Conservation (phyloP, 30 jellyfish, hydroid and myxozoan genomes). For the Aurelia coerulea region DNA sequence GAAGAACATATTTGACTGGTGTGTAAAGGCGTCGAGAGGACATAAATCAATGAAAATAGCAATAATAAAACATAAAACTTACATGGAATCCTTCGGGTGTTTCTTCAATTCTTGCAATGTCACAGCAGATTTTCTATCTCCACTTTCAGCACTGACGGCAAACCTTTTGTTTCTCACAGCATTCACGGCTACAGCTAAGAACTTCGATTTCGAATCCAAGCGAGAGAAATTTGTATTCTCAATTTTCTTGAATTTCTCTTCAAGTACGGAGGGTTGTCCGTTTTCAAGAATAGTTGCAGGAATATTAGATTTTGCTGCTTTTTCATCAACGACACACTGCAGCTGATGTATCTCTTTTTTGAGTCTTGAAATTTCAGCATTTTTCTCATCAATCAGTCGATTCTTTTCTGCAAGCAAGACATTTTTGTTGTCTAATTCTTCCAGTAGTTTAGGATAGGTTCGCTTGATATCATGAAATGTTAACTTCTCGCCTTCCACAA, state of each 20-base stretch:
- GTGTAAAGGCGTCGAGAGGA: no score
- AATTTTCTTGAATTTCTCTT: conserved; percentile 11
- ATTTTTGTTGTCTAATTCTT: conserved; percentile 63
- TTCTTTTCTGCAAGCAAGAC: conserved; percentile 58
- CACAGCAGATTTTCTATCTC: conserved; percentile 72
- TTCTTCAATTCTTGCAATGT: conserved; percentile 58
- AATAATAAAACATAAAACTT: not conserved
- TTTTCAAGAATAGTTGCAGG: conserved; percentile 44
- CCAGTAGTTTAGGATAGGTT: conserved; percentile 70
- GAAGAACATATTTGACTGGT: no score
- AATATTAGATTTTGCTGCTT: conserved; percentile 24
- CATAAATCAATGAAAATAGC: no score
- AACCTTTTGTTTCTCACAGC: conserved; percentile 80
- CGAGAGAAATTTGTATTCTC: conserved; percentile 37
- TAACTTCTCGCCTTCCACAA: conserved; percentile 82
- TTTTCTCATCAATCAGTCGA: conserved; percentile 50
- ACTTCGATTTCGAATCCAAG: conserved; percentile 70
- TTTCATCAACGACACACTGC: conserved; percentile 81
- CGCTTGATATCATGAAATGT: conserved; percentile 46
- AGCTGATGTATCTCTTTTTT: conserved; percentile 81
- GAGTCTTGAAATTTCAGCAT: conserved; percentile 60
- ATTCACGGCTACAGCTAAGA: conserved; percentile 69
- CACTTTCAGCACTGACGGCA: conserved; percentile 97
- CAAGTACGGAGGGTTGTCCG: conserved; percentile 30
- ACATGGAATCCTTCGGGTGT: conserved; percentile 77